Conservation (phyloP, 2,888 invertebrate species). For the Ectemnius lituratus region DNA sequence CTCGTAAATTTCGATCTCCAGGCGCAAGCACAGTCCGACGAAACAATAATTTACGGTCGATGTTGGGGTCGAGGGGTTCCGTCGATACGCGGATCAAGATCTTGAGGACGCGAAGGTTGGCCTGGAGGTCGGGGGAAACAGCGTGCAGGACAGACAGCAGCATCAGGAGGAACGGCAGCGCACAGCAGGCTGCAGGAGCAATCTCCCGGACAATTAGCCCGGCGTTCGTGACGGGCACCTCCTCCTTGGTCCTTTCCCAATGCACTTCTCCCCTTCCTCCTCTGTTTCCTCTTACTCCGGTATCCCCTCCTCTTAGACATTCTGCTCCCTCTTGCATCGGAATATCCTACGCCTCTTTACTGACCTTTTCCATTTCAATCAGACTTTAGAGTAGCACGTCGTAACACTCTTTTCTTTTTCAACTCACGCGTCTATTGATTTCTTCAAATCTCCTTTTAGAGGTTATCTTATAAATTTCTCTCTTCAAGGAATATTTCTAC, state of each 20-base stretch:
- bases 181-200: slow-evolving; percentile 71
- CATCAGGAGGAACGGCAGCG: slow-evolving; percentile 62
- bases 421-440: not conserved
- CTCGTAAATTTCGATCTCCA: not conserved
- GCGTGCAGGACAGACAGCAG: slow-evolving; percentile 63
- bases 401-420: slow-evolving; percentile 1
- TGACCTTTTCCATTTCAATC: no score
- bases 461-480: no score
- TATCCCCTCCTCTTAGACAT: slow-evolving; percentile 37
- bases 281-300: slow-evolving; percentile 25
- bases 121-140: slow-evolving; percentile 63
- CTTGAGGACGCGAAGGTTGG: slow-evolving; percentile 63
- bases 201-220: slow-evolving; percentile 76
- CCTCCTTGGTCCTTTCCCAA: slow-evolving; percentile 61
- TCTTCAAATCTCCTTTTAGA: no score
- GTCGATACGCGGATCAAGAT: slow-evolving; percentile 61
- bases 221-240: slow-evolving; percentile 75
- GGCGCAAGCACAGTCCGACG: slow-evolving; percentile 27
- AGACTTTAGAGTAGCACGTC: not conserved
- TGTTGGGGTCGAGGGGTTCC: slow-evolving; percentile 26
- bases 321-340: slow-evolving; percentile 33
- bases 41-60: slow-evolving; percentile 41
- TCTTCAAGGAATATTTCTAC: no score
- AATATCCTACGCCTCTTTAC: slow-evolving; percentile 32
- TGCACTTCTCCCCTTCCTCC: slow-evolving; percentile 43